Conservation (phyloP, 2,113 vertebrate species). For the Sapayoa aenigma region DNA sequence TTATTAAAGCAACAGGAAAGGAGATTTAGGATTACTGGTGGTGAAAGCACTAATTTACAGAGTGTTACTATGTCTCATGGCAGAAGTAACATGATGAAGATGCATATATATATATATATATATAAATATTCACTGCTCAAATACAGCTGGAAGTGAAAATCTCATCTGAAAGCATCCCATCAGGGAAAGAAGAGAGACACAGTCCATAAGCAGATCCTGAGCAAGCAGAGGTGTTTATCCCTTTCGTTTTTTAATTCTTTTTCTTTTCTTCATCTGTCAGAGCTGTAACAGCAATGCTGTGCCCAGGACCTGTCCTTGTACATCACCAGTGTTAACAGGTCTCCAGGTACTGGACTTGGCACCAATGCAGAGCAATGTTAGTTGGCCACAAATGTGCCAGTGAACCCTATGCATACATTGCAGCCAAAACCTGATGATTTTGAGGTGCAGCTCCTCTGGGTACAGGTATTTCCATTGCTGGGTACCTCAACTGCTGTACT, state of each 20-base stretch:
- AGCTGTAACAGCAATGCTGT: fast-evolving
- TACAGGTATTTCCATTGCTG: background rate
- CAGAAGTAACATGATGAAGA: background rate
- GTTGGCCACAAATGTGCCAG: background rate
- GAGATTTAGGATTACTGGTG: too few species aligned
- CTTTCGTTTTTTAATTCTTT: background rate
- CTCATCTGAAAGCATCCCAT: background rate
- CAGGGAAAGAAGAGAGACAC: background rate
- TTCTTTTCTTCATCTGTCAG: background rate
- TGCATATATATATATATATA: background rate
- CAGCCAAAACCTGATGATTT: background rate
- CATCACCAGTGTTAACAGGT: fast-evolving
- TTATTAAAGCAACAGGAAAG: background rate
- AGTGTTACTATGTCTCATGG: too few species aligned
- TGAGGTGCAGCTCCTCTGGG: background rate
- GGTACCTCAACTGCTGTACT: too few species aligned
- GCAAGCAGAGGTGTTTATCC: background rate
- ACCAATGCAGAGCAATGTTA: background rate
- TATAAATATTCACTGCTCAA: background rate
- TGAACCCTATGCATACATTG: fast-evolving
- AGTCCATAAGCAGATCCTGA: background rate
- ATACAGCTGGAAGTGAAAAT: background rate
- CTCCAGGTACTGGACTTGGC: background rate
- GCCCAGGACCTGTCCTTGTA: background rate
- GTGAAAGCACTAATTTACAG: background rate